Conservation (phyloP, 2,888 invertebrate genomes). For the Mycalesis mineus region DNA sequence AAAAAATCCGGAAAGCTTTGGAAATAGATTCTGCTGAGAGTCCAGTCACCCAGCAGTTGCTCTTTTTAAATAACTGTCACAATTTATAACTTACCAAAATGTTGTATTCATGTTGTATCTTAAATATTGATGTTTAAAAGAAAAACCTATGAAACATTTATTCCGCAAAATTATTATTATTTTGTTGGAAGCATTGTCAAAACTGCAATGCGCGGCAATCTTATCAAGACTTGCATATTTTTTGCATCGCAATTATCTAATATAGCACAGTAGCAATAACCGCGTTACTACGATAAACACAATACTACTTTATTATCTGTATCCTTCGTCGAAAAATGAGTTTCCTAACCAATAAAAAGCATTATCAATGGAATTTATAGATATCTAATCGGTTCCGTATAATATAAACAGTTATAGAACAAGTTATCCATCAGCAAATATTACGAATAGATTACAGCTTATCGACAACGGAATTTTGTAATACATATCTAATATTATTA, state of each 20-base stretch:
- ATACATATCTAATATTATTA: neutral
- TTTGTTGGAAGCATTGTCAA: neutral
- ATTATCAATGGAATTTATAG: constrained; percentile 8
- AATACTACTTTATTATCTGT: neutral
- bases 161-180: too few species aligned
- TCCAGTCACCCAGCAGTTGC: too few species aligned
- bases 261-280: neutral
- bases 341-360: neutral
- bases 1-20: too few species aligned
- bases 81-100: too few species aligned
- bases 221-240: neutral
- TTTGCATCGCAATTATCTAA: neutral
- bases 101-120: too few species aligned
- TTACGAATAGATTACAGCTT: neutral
- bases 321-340: neutral
- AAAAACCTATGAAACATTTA: too few species aligned
- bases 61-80: too few species aligned
- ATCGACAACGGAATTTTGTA: constrained; percentile 5
- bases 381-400: constrained; percentile 10
- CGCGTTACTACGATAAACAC: neutral
- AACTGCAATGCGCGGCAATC: neutral
- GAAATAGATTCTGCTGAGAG: too few species aligned
- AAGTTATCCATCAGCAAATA: neutral
- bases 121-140: too few species aligned
- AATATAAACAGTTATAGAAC: constrained; percentile 36